phyloP scores from a whole-genome alignment of 2,888 invertebrate species.

The Muscina levida region DNA sequence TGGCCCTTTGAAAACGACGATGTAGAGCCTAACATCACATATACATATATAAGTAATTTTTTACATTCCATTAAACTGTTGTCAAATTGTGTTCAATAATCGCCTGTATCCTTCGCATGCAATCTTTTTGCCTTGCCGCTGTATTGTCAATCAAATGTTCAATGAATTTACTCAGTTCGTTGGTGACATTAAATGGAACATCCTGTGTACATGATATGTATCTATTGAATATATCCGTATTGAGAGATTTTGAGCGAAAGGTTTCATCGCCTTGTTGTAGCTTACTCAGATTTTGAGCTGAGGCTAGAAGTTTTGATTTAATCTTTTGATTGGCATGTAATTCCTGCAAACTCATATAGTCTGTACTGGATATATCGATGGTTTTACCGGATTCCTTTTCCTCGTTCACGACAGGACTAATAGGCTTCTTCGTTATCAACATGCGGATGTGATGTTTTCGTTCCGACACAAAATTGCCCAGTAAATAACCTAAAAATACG shows the following conservation, averaged over 20 bases:
- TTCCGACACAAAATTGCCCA: constrained; percentile 79
- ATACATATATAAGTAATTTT: not conserved
- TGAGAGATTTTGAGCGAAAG: constrained; percentile 76
- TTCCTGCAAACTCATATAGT: constrained; percentile 76
- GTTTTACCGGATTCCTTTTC: constrained; percentile 64
- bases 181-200: constrained; percentile 76
- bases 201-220: constrained; percentile 78
- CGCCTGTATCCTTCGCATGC: constrained; percentile 75
- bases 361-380: constrained; percentile 73
- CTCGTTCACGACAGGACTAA: constrained; percentile 55
- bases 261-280: constrained; percentile 73
- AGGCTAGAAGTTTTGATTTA: constrained; percentile 73
- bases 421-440: constrained; percentile 71
- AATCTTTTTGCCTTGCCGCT: constrained; percentile 76
- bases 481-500: constrained; percentile 75
- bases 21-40: not conserved
- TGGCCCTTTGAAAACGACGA: constrained; percentile 12
- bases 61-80: constrained; percentile 69
- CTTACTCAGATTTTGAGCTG: constrained; percentile 74
- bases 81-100: constrained; percentile 76
- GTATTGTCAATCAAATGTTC: constrained; percentile 77
- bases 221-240: constrained; percentile 77
- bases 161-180: constrained; percentile 75
- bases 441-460: constrained; percentile 77
- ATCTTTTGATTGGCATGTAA: constrained; percentile 76